These are phyloP conservation scores for Sycophaga agraensis DNA, from an alignment of 1,140 invertebrate genomes.

Conservation along the genomic window DNA sequence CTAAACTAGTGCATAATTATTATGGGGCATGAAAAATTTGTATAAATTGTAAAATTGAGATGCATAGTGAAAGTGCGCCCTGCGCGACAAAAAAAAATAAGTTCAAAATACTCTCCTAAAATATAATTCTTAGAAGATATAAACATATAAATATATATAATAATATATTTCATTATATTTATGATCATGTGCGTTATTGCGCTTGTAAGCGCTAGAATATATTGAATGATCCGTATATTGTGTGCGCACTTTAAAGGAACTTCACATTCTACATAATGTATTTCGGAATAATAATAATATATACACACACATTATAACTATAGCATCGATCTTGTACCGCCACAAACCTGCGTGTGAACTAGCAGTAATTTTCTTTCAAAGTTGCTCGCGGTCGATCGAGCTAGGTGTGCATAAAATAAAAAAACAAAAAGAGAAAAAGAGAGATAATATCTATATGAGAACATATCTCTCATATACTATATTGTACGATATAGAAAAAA, in stretches of 20 bases:
- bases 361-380: background rate
- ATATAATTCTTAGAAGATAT: slow-evolving; percentile 2
- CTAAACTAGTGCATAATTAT: background rate
- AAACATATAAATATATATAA: slow-evolving; percentile 2
- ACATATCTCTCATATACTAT: too few species aligned
- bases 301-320: background rate
- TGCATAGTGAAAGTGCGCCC: slow-evolving; percentile 1
- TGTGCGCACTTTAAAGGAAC: background rate
- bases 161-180: slow-evolving; percentile 17
- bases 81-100: background rate
- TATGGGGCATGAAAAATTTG: background rate
- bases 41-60: slow-evolving; percentile 21
- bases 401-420: slow-evolving; percentile 13
- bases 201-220: background rate
- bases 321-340: background rate
- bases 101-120: slow-evolving; percentile 21
- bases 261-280: background rate
- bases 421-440: slow-evolving; percentile 1
- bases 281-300: background rate
- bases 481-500: slow-evolving; percentile 24
- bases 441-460: too few species aligned
- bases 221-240: background rate
- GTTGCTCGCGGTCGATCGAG: background rate
- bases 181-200: slow-evolving; percentile 7
- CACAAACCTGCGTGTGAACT: background rate